Evolutionary conservation across 2,797 vertebrate species (phyloP), one percentile per base, ranked within the genome.

Genomic region (Rhinophrynus dorsalis): DNA sequence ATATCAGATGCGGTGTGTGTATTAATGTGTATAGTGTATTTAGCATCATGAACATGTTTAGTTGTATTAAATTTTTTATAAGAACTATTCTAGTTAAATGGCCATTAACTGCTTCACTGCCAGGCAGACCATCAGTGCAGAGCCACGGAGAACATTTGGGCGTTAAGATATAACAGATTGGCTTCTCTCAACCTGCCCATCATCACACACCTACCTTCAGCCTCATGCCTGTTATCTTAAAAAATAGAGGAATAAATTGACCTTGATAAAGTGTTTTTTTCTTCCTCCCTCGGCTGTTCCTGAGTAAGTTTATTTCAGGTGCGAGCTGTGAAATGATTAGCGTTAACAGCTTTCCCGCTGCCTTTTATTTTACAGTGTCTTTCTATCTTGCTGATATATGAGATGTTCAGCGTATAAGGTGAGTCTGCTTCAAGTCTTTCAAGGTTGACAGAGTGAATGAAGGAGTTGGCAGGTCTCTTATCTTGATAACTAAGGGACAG

Each of bases 321-420:
- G 87, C 86, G 84, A 81, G 82, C 80, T 86, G 83, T 82, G 85
- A 86, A 89, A 90, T 91, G 86, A 91, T 89, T 87, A 90, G 85
- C 87, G 79, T 82, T 91, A 89, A 92, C 88, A 88, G 85, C 88
- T 87, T 88, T 87, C 69, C 81, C 84, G 83, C 86, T 60, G 83
- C 85, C 81, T 87, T 90, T 88, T 89, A 81, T 87, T 92, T 86
- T 89, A 90, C 93, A 96, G 95, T 96, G 94, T 90, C 94, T 98
- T 92, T 98, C 94, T 93, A 98, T 99, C 96, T 98, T 97, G 91
- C 93, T 98, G 95, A 98, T 98, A 91, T 98, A 99, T 96, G 96
- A 94, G 91, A 92, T 98, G 92, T 94, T 95, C 94, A 93, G 92
- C 93, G 93, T 92, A 91, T 72, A 95, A 98, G 96, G 93, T 95